Base-by-base conservation (phyloP, 1,140 invertebrate genomes). In the Hycleus phaleratus region DNA sequence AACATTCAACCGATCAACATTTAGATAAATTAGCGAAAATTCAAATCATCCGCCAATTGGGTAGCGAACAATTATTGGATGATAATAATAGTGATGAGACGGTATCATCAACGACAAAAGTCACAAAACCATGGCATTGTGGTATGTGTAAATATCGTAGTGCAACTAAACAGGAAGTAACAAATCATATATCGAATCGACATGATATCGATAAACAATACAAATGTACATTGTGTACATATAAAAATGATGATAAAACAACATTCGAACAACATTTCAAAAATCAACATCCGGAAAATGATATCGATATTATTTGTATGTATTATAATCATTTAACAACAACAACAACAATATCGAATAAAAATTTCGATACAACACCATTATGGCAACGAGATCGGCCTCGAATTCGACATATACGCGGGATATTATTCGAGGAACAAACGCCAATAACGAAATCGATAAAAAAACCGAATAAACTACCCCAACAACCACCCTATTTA, bases 61-160 rank as follows among this genome's bases (percentile, higher is more conserved):
- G 80, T 4, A 70, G 58, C 24, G 72, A 75, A 3, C 74, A 75
- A 9, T 64, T 65, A 3, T 63, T 63, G 26, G 26, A 53, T 25
- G 70, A 71, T 4, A 32, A 68, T 71, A 32, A 32, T 32, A 26
- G 26, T n/a, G 12, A 32, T 32, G 32, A 32, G 7, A 32, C 32
- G 4, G 32, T 7, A 32, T 5, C 7, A 32, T 32, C 32, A 32
- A 4, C 32, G 7, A 32, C 32, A n/a, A 77, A 79, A 73, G 73
- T 75, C 49, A 58, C 75, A 2, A 83, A 84, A 60, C 77, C 81
- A 1, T 90, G 86, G 87, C 79, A 82, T 43, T 88, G 86, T 67
- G 81, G 82, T 46, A 63, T 87, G 9, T 89, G 85, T 56, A 78
- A 81, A 25, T 81, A 79, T 51, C 80, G 80, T 42, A 82, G 79